A percentile compares a stretch with the other conserved stretches of the same genome.
Conservation (phyloP, 2,888 invertebrate species). For the Eristalis tenax region DNA sequence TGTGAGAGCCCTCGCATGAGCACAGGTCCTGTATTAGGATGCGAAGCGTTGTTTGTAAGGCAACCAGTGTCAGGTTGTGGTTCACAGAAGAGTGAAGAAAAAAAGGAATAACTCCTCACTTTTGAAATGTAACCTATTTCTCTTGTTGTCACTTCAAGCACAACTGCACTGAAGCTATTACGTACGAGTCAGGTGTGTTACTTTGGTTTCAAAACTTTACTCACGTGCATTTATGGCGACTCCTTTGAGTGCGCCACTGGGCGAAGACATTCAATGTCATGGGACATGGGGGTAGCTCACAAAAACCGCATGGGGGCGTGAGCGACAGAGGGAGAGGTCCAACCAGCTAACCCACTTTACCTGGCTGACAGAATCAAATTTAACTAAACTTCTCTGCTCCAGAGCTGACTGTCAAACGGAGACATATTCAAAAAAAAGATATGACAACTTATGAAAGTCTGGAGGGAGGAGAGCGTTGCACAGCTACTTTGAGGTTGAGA, state of each 20-base stretch:
- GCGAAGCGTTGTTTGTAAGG: not conserved
- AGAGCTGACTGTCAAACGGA: not conserved
- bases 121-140: not conserved
- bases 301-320: not conserved
- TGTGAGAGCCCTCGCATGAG: not conserved
- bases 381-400: not conserved
- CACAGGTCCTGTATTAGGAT: not conserved
- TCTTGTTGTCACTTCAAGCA: slow-evolving; percentile 1
- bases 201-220: not conserved
- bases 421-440: not conserved
- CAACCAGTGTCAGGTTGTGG: not conserved
- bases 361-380: not conserved
- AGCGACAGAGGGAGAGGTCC: not conserved
- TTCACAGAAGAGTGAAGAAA: not conserved
- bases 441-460: not conserved
- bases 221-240: not conserved
- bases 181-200: not conserved
- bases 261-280: not conserved
- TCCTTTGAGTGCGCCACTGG: not conserved
- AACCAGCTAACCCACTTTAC: not conserved
- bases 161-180: not conserved
- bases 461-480: not conserved
- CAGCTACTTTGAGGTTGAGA: not conserved
- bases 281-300: not conserved
- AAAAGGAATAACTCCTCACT: not conserved